Evolutionary conservation across 2,888 invertebrate genomes (phyloP).

Genomic region (Lithophane socia): DNA sequence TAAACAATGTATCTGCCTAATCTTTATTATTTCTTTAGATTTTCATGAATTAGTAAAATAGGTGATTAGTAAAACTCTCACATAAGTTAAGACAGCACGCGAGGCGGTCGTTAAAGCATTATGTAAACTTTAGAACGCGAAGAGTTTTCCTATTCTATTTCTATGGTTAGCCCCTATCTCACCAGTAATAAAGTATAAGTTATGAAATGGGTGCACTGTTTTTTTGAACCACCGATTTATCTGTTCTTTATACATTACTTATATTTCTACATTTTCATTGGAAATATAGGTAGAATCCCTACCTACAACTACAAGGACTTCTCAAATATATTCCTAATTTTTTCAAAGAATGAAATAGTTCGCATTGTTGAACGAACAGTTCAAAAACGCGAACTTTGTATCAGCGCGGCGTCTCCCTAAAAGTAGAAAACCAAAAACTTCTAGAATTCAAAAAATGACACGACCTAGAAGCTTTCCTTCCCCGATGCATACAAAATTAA

Average conservation of each 20-base stretch:
- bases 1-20: background rate
- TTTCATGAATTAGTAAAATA: constrained; percentile 5
- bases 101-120: constrained; percentile 29
- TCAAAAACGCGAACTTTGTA: background rate
- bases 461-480: constrained; percentile 52
- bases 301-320: background rate
- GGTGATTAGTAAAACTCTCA: constrained; percentile 10
- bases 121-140: constrained; percentile 31
- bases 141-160: constrained; percentile 25
- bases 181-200: constrained; percentile 2
- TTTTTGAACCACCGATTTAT: background rate
- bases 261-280: background rate
- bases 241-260: background rate
- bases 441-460: constrained; percentile 14
- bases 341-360: background rate
- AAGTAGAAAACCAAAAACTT: constrained; percentile 8
- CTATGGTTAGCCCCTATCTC: constrained; percentile 12
- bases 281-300: background rate
- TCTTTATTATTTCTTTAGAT: constrained; percentile 15
- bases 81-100: constrained; percentile 24
- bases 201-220: too few species aligned
- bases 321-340: background rate
- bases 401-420: background rate
- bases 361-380: background rate
- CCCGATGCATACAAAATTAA: constrained; percentile 65